A percentile compares a stretch with the other conserved stretches of the same genome.
phyloP scores from a whole-genome alignment of 2,797 vertebrate genomes.

The Eutrigla gurnardus region DNA sequence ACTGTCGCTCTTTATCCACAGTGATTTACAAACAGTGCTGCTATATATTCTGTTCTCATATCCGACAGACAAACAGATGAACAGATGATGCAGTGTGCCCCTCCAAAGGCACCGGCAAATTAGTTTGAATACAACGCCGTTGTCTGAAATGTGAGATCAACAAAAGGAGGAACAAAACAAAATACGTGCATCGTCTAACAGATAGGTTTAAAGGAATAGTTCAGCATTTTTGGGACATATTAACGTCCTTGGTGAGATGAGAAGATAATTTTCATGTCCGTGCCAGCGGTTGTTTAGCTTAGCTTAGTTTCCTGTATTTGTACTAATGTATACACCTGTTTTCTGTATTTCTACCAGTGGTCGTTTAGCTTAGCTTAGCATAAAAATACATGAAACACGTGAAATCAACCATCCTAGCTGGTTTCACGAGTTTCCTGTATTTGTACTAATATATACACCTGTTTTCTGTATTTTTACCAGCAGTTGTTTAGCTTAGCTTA shows the following conservation, averaged over 20 bases:
- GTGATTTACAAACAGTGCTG: constrained; percentile 30
- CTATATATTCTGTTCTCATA: constrained; percentile 18
- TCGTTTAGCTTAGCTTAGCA: neutral
- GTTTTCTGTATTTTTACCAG: neutral
- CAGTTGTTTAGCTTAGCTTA: neutral
- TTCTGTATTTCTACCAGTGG: too few relatives aligned
- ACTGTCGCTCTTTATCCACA: constrained; percentile 27
- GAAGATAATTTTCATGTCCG: neutral
- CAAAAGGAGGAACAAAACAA: neutral
- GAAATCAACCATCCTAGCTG: neutral
- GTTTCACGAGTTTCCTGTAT: too few relatives aligned
- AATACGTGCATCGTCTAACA: neutral
- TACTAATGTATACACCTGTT: too few relatives aligned
- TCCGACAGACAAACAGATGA: constrained; percentile 41
- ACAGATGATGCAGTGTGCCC: constrained; percentile 15
- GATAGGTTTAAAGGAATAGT: neutral
- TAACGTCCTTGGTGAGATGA: too few relatives aligned
- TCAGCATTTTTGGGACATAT: neutral
- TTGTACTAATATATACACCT: too few relatives aligned
- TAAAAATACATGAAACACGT: neutral
- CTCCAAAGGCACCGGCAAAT: neutral
- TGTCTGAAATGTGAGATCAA: constrained; percentile 6
- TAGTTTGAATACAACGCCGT: constrained; percentile 2
- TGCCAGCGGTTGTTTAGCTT: neutral
- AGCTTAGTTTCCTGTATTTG: too few relatives aligned